A percentile compares a stretch with the other conserved stretches of the same genome.
phyloP scores from a whole-genome alignment of 2,888 invertebrate species.

The Apamea epomidion region DNA sequence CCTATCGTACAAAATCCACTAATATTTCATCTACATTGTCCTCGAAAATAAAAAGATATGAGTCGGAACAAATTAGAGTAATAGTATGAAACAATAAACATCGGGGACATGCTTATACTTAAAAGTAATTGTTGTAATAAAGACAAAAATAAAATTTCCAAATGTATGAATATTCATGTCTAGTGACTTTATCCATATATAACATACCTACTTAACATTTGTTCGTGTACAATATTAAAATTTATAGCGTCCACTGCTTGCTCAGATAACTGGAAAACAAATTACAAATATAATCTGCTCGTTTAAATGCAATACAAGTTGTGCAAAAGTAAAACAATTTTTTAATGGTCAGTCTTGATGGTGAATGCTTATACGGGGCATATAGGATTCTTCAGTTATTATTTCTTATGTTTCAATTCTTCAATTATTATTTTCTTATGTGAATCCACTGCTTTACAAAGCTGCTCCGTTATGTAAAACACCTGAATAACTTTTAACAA shows the following conservation, averaged over 20 bases:
- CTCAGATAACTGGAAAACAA: conserved; percentile 34
- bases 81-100: conserved; percentile 26
- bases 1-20: conserved; percentile 6
- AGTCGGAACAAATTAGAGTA: conserved; percentile 21
- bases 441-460: neutral
- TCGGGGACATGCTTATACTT: conserved; percentile 36
- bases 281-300: conserved; percentile 44
- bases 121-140: conserved; percentile 50
- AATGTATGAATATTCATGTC: conserved; percentile 52
- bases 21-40: neutral
- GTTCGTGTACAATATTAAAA: conserved; percentile 30
- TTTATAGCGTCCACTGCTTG: conserved; percentile 7
- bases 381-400: neutral
- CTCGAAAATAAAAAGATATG: conserved; percentile 32
- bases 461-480: neutral
- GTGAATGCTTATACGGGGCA: neutral
- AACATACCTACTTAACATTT: conserved; percentile 9
- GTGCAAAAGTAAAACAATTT: neutral
- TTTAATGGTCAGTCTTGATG: neutral
- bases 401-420: no score
- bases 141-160: conserved; percentile 32
- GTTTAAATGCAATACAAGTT: conserved; percentile 48
- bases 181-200: neutral
- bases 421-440: neutral
- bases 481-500: neutral